Conservation (phyloP, 2,113 vertebrate genomes). For the Dasyurus viverrinus region DNA sequence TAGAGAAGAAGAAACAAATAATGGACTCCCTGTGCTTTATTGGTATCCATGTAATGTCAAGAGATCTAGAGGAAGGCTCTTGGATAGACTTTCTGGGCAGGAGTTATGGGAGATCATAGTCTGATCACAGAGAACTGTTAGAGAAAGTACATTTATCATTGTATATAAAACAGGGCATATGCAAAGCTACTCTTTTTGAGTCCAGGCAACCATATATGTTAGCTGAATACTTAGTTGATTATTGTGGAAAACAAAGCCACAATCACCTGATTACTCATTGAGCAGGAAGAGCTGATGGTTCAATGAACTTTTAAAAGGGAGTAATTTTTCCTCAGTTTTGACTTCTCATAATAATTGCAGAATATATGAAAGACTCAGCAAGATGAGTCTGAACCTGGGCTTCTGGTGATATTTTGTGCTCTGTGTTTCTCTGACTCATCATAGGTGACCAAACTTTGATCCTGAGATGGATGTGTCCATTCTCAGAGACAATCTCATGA, state of each 20-base stretch:
- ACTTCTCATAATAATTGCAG: not conserved
- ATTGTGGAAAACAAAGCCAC: not conserved
- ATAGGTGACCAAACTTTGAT: not conserved
- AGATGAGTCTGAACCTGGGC: not conserved
- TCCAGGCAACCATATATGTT: not conserved
- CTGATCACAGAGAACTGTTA: not conserved
- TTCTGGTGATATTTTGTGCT: not conserved
- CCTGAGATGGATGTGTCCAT: not conserved
- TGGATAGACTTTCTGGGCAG: not conserved
- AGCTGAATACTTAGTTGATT: not conserved
- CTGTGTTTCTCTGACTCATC: not conserved
- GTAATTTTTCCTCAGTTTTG: not conserved
- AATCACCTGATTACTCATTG: not conserved
- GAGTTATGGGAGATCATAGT: not conserved
- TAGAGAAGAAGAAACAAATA: not conserved
- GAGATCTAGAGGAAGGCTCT: not conserved
- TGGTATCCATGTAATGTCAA: not conserved
- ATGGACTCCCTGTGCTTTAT: not conserved
- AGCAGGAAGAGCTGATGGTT: not conserved
- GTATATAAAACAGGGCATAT: not conserved
- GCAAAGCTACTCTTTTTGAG: not conserved
- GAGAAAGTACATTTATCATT: not conserved
- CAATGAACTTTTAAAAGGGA: not conserved
- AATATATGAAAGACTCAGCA: not conserved
- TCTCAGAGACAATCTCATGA: not conserved